Base-by-base conservation (phyloP, 2,797 vertebrate species). In the Danio albolineatus region DNA sequence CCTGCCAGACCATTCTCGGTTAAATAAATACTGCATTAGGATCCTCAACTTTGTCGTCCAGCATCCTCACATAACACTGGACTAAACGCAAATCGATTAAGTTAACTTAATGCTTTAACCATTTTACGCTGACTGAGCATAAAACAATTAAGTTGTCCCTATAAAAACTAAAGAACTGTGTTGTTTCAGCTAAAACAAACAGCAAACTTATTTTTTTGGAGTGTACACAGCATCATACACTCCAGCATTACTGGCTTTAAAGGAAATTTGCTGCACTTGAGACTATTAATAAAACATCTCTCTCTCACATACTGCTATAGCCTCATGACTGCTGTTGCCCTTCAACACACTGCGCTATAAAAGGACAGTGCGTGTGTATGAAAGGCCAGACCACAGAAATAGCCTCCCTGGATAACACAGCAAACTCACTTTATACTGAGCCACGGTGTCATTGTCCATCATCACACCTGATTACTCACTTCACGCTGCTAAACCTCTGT, bases 241-340 rank as follows among this genome's bases (percentile, higher is more conserved):
- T 28, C 28, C 28, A 28, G 28, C 28, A 28, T 28, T 28, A 28
- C 28, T 28, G 28, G 28, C 78, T 72, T 80, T 81, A 71, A 71
- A 74, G 54, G 67, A 79, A 60, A 72, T 76, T 49, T 41, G 48
- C 56, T 66, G 76, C 70, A 82, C 66, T 57, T 78, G 65, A 46
- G 80, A 67, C 89, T 93, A 93, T 92, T 92, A 91, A 91, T 92
- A 92, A 82, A 85, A 82, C 88, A 87, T 85, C 66, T 76, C 80
- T 73, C 46, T 60, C 54, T 85, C 73, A 71, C 48, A 56, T 75
- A 62, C 67, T 69, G 81, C 69, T 66, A 83, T 85, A 86, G 88
- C 84, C 76, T 16, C 72, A 67, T 83, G 78, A 56, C 77, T 73
- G 60, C 79, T 53, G 80, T 46, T 89, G 90, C 90, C 90, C 90